A percentile compares a stretch with the other conserved stretches of the same genome.
phyloP scores from a whole-genome alignment of 1,140 invertebrate species.

The Solen grandis region DNA sequence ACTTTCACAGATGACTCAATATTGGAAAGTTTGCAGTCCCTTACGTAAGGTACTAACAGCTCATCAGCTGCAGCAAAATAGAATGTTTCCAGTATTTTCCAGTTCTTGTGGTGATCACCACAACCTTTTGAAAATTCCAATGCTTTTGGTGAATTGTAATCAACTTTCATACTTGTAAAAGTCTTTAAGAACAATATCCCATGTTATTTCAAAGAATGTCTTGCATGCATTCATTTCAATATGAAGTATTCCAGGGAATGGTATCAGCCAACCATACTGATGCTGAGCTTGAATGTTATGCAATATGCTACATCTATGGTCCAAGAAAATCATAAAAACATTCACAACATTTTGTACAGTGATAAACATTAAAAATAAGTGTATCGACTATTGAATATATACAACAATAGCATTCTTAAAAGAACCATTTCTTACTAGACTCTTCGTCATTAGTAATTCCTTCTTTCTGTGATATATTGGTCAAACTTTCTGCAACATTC shows the following conservation, averaged over 20 bases:
- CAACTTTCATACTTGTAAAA: slow-evolving; percentile 29
- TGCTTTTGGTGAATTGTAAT: slow-evolving; percentile 32
- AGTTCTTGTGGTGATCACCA: slow-evolving; percentile 35
- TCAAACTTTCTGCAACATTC: slow-evolving; percentile 28
- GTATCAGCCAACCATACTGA: slow-evolving; percentile 45
- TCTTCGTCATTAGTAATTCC: slow-evolving; percentile 5
- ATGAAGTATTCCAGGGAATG: slow-evolving; percentile 36
- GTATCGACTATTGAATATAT: slow-evolving; percentile 51
- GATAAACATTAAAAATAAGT: slow-evolving; percentile 38
- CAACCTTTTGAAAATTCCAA: slow-evolving; percentile 38
- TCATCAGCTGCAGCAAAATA: slow-evolving; percentile 40
- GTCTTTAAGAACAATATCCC: slow-evolving; percentile 49
- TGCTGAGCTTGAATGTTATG: neutral
- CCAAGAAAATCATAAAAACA: slow-evolving; percentile 11
- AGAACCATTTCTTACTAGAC: slow-evolving; percentile 28
- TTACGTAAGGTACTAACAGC: slow-evolving; percentile 23
- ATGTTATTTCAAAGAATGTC: slow-evolving; percentile 42
- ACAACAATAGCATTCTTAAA: slow-evolving; percentile 50
- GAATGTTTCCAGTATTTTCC: slow-evolving; percentile 21
- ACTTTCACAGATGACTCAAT: neutral
- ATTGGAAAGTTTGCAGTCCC: neutral
- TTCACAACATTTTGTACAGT: slow-evolving; percentile 38
- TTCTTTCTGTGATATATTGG: slow-evolving; percentile 16
- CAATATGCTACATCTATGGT: slow-evolving; percentile 29
- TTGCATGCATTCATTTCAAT: slow-evolving; percentile 50